phyloP scores from a whole-genome alignment of 2,888 invertebrate genomes.

The Drosophila sordidula region DNA sequence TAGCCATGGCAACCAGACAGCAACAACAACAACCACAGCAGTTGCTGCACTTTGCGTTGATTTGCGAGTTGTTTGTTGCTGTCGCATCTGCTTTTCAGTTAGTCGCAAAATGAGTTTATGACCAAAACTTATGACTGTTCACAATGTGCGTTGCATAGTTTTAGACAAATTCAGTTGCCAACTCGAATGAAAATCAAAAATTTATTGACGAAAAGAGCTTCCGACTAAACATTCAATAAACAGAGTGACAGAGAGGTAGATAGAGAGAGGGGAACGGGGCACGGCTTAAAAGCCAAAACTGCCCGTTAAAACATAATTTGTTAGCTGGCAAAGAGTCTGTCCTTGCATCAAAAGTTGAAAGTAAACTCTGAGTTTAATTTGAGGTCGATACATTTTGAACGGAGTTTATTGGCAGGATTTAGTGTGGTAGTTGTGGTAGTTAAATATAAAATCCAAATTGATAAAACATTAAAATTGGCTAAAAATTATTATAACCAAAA shows the following conservation, averaged over 20 bases:
- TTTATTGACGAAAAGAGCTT: not conserved
- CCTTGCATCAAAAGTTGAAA: not conserved
- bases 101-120: slow-evolving; percentile 41
- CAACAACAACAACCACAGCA: slow-evolving; percentile 9
- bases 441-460: not conserved
- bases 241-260: not conserved
- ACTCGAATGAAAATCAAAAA: slow-evolving; percentile 12
- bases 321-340: too few species aligned
- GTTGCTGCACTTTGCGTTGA: slow-evolving; percentile 51
- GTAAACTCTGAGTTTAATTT: not conserved
- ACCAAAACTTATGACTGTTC: slow-evolving; percentile 13
- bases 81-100: slow-evolving; percentile 16
- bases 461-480: not conserved
- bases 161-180: slow-evolving; percentile 1
- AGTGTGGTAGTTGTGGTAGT: too few species aligned
- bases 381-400: not conserved
- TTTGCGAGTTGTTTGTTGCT: slow-evolving; percentile 37
- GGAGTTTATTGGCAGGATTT: too few species aligned
- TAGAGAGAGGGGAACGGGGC: not conserved
- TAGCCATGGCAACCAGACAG: slow-evolving; percentile 6
- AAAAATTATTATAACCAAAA: too few species aligned
- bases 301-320: too few species aligned
- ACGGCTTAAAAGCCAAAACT: not conserved
- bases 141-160: slow-evolving; percentile 1
- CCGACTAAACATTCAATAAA: not conserved